Evolutionary conservation across 1,140 invertebrate genomes (phyloP).

Genomic region (Drosophila lacteicornis): DNA sequence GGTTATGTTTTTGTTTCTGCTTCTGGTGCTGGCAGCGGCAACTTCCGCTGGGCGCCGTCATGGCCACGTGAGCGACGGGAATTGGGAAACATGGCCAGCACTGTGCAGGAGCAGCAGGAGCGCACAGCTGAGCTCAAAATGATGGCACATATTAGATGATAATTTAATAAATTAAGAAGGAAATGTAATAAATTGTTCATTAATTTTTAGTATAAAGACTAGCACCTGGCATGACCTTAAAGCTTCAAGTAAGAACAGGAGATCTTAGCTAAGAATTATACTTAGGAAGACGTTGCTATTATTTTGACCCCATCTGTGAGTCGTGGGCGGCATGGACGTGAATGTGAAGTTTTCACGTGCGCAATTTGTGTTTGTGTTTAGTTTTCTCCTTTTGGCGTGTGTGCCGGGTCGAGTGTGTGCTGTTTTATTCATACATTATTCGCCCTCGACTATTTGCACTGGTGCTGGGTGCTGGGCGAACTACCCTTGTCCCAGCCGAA

Average conservation of each 20-base stretch:
- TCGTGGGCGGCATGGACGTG: constrained; percentile 17
- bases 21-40: constrained; percentile 23
- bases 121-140: background rate
- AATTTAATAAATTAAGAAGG: background rate
- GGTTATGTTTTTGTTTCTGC: constrained; percentile 9
- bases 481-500: constrained; percentile 60
- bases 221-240: background rate
- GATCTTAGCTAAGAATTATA: background rate
- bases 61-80: constrained; percentile 54
- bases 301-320: background rate
- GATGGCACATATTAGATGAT: background rate
- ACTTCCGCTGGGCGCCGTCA: constrained; percentile 65
- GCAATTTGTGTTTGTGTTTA: constrained; percentile 52
- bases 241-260: background rate
- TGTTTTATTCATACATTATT: constrained; percentile 74
- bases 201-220: background rate
- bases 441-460: constrained; percentile 51
- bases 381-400: constrained; percentile 33
- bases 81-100: constrained; percentile 40
- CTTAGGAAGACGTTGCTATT: background rate
- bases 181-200: no score
- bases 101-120: constrained; percentile 12
- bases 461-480: constrained; percentile 17
- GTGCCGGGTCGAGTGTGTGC: constrained; percentile 32
- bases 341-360: constrained; percentile 67